These are phyloP conservation scores for Apus apus DNA, from an alignment of 2,113 vertebrate species.

Conservation along the genomic window DNA sequence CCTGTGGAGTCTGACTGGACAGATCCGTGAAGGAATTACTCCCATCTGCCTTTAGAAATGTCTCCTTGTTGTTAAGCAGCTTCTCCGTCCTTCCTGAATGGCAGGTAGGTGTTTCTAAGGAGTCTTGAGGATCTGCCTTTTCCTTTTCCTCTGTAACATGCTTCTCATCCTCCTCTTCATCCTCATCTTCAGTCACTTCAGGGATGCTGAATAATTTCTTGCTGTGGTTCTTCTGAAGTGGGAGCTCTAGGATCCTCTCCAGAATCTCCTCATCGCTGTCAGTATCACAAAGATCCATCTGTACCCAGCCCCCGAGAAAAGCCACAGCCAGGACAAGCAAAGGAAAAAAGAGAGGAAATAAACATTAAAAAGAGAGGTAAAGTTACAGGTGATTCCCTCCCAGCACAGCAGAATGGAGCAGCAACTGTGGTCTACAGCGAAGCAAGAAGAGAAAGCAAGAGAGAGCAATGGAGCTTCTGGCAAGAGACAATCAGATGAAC, in stretches of 20 bases:
- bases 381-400: conserved; percentile 30
- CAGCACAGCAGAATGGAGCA: conserved; percentile 50
- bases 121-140: not conserved
- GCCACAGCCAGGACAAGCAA: conserved; percentile 50
- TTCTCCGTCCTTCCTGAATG: not conserved
- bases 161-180: conserved; percentile 75
- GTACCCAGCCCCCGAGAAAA: conserved; percentile 66
- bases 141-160: not conserved
- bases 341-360: conserved; percentile 64
- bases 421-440: conserved; percentile 7
- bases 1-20: not conserved
- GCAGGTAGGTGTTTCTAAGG: not conserved
- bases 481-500: conserved; percentile 3
- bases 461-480: conserved; percentile 35
- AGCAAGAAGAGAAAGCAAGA: conserved; percentile 3
- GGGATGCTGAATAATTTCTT: conserved; percentile 93
- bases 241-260: conserved; percentile 90
- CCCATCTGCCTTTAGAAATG: not conserved
- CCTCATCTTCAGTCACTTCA: conserved; percentile 88
- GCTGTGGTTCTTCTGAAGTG: conserved; percentile 79
- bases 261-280: conserved; percentile 95
- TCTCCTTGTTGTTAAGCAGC: not conserved
- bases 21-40: not conserved
- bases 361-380: conserved; percentile 45
- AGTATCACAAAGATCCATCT: conserved; percentile 81